Evolutionary conservation across 2,113 vertebrate species (phyloP).

Genomic region (Oriolus oriolus): DNA sequence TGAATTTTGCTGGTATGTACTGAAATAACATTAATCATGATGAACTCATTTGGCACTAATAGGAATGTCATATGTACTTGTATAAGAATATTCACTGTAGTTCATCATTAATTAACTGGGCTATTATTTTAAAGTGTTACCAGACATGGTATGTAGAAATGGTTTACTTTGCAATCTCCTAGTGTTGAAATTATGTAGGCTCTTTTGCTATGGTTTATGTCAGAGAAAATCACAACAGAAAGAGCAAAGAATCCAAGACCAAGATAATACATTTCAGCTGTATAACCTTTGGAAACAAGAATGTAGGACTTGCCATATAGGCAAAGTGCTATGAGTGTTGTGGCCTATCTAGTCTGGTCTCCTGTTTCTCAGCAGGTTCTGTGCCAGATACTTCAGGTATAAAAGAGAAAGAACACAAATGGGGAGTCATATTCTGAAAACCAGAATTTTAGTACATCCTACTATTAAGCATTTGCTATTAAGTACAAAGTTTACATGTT

Average conservation of each 20-base stretch:
- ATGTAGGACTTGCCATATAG: background rate
- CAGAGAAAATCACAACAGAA: constrained; percentile 71
- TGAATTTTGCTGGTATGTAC: constrained; percentile 70
- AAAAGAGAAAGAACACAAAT: background rate
- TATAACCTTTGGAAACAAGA: constrained; percentile 48
- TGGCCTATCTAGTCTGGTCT: background rate
- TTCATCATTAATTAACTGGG: constrained; percentile 80
- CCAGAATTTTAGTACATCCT: background rate
- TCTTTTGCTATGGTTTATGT: constrained; percentile 74
- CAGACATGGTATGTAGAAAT: constrained; percentile 83
- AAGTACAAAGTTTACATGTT: background rate
- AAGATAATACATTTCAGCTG: constrained; percentile 62
- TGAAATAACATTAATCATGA: constrained; percentile 79
- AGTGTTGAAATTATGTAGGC: constrained; percentile 74
- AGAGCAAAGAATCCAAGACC: constrained; percentile 60
- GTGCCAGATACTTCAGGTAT: background rate
- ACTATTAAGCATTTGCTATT: background rate
- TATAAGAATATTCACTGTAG: constrained; percentile 77
- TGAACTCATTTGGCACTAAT: constrained; percentile 79
- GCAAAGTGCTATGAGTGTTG: background rate
- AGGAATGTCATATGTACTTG: constrained; percentile 75
- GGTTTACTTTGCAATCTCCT: constrained; percentile 78
- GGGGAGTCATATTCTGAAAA: background rate
- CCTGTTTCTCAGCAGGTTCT: background rate
- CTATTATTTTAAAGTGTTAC: constrained; percentile 83